Evolutionary conservation across 2,113 vertebrate species (phyloP).

Genomic region (Ginglymostoma cirratum): DNA sequence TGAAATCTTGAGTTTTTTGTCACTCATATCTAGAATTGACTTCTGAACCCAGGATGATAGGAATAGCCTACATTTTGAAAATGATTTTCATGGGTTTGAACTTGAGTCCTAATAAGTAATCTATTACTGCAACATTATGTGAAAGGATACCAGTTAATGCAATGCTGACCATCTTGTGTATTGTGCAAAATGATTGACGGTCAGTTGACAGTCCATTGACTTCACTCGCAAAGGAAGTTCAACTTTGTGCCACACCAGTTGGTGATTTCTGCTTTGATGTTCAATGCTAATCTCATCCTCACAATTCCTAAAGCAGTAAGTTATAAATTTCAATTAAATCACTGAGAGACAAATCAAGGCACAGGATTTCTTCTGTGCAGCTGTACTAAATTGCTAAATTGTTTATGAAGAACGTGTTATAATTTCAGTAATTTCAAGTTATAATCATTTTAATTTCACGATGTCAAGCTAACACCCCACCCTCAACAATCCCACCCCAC

Average conservation of each 20-base stretch:
- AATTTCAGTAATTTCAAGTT: background rate
- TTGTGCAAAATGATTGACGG: background rate
- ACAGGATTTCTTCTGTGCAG: background rate
- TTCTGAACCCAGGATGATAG: no score
- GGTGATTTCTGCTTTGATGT: background rate
- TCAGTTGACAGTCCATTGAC: background rate
- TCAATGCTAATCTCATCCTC: background rate
- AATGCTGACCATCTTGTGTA: background rate
- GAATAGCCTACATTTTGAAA: background rate
- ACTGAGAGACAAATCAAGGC: background rate
- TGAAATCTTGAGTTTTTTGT: no score
- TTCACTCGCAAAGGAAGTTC: background rate
- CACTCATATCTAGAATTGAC: no score
- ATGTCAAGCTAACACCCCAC: background rate
- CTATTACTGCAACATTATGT: background rate
- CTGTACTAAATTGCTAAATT: background rate
- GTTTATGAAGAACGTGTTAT: background rate
- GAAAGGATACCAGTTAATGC: background rate
- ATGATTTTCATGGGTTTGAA: background rate
- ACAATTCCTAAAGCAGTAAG: background rate
- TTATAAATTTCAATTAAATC: background rate
- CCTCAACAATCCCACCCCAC: background rate
- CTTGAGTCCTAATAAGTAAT: background rate
- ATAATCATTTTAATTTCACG: no score
- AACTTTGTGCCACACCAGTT: background rate